Percentiles rank a stretch among this genome's conserved stretches.
These are phyloP conservation scores for Decapterus maruadsi DNA, from an alignment of 2,797 vertebrate species.

Conservation along the genomic window DNA sequence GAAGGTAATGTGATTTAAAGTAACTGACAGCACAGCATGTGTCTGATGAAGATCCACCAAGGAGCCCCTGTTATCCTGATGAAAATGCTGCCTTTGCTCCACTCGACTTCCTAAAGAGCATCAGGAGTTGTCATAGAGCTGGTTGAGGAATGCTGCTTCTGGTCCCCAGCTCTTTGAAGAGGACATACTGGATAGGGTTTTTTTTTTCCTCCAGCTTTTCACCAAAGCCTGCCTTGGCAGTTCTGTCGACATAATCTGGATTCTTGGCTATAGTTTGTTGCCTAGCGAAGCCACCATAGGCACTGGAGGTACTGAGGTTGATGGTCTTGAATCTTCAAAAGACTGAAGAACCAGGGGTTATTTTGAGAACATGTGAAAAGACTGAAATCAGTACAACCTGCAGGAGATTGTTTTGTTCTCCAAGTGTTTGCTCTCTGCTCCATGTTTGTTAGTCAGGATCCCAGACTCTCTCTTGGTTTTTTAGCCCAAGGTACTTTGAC, in stretches of 20 bases:
- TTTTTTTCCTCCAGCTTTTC: slow-evolving; percentile 59
- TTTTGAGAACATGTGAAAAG: slow-evolving; percentile 6
- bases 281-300: slow-evolving; percentile 63
- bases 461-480: background rate
- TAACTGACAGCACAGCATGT: background rate
- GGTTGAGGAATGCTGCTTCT: slow-evolving; percentile 79
- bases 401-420: background rate
- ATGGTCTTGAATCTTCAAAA: slow-evolving; percentile 38
- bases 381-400: background rate
- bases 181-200: slow-evolving; percentile 70
- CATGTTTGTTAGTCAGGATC: background rate
- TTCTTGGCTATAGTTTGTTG: slow-evolving; percentile 76
- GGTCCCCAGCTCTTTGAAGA: slow-evolving; percentile 75
- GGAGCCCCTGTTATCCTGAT: slow-evolving; percentile 32
- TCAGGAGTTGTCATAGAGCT: slow-evolving; percentile 79
- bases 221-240: slow-evolving; percentile 75
- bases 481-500: background rate
- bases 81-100: slow-evolving; percentile 50
- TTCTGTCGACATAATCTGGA: slow-evolving; percentile 75
- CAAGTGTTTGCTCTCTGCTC: background rate
- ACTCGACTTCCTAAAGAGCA: slow-evolving; percentile 61
- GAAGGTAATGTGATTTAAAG: background rate
- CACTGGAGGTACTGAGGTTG: slow-evolving; percentile 27
- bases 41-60: slow-evolving; percentile 21
- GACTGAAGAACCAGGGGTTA: background rate